Evolutionary conservation across 2,113 vertebrate species (phyloP), one percentile per base, ranked within the genome.

Genomic region (Dryoscopus gambensis): DNA sequence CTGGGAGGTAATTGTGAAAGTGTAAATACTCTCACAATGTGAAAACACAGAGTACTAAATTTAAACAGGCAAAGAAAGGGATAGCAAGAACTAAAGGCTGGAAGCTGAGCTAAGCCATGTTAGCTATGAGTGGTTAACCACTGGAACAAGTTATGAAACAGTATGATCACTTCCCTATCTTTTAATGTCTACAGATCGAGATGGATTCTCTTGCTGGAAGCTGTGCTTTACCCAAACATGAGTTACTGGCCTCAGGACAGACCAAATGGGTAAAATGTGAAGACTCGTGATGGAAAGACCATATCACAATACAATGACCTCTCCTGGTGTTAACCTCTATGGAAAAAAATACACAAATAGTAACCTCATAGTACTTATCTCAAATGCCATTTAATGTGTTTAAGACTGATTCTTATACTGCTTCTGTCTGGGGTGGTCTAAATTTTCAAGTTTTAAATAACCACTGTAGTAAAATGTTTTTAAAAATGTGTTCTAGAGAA

Each of bases 71-170:
- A 56, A 92, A 95, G 47, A 86, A 84, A 89, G 35, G 83, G 79
- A 84, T 88, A 95, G 86, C 46, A 90, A 92, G 83, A 92, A 86
- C 63, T 70, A 95, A 87, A 92, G 68, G 5, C 53, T 89, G 84
- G 74, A 95, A 95, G 73, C 46, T 91, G 87, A 95, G 95, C 86
- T 91, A 87, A 89, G 94, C 69, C 85, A 83, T 82, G 89, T 88
- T 90, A 95, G 90, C 86, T 68, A 90, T 91, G 77, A 95, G 81
- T 82, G 91, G 94, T 87, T 96, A 96, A 97, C 93, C 94, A 87
- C 87, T 89, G 62, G n/a, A 94, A 95, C 87, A 94, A 95, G 89
- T 90, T 96, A 71, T 97, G 92, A 95, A 96, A 95, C 16, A 0
- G 80, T 92, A 87, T 86, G 73, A 95, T 92, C 86, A 84, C 80